Conservation (phyloP, 2,797 vertebrate genomes). For the Sitta carolinensis region DNA sequence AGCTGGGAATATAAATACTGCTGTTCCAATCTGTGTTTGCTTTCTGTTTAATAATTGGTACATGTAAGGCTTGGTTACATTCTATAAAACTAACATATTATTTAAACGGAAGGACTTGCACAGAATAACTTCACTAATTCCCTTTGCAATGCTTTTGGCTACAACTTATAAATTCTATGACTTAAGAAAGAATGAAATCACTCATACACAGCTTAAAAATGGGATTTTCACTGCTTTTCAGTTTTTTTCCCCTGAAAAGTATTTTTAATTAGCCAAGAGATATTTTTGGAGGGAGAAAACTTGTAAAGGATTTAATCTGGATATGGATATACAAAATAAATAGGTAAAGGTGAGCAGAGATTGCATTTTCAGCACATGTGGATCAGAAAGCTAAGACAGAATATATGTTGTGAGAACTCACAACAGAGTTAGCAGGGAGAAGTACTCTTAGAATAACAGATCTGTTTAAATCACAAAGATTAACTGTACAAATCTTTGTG, state of each 20-base stretch:
- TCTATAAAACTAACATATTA: background rate
- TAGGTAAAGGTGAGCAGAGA: background rate
- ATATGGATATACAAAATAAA: background rate
- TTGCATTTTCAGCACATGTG: background rate
- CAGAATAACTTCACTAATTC: background rate
- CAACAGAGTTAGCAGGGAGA: background rate
- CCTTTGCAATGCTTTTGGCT: background rate
- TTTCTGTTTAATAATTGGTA: slow-evolving; percentile 35
- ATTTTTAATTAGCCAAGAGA: background rate
- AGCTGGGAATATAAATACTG: background rate
- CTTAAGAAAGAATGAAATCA: background rate
- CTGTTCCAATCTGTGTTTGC: slow-evolving; percentile 10
- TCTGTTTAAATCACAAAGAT: background rate
- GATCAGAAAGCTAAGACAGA: background rate
- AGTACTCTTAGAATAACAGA: background rate
- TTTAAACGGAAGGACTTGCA: background rate
- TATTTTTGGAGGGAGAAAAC: background rate
- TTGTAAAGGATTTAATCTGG: background rate
- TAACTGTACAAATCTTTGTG: background rate
- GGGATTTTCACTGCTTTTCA: background rate
- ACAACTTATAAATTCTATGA: background rate
- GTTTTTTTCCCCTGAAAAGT: background rate
- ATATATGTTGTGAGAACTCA: background rate
- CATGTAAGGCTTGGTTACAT: background rate
- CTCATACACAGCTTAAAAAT: background rate